Conservation (phyloP, 2,888 invertebrate genomes). For the Mythimna pallens region DNA sequence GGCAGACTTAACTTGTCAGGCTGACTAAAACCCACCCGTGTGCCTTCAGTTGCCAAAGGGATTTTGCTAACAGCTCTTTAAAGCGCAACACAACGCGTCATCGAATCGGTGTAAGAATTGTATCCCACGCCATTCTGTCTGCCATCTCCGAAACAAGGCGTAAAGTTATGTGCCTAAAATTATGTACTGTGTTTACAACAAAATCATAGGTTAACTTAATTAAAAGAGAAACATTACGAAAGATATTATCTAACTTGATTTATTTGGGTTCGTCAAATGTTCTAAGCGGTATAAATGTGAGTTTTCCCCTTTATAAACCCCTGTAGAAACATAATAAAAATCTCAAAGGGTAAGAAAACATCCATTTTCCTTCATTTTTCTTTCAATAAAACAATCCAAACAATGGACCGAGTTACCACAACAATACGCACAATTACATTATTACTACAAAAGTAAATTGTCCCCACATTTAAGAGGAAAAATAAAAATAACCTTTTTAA, state of each 20-base stretch:
- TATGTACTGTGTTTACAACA: background rate
- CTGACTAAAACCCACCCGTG: no score
- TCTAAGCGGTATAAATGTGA: background rate
- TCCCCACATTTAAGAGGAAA: background rate
- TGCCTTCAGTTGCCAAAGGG: no score
- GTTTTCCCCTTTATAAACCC: background rate
- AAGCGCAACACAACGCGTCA: no score
- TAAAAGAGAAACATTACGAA: background rate
- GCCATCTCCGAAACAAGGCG: background rate
- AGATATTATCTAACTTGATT: background rate
- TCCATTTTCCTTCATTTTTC: background rate
- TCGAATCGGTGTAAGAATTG: background rate
- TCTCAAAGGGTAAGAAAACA: background rate
- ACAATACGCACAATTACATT: background rate
- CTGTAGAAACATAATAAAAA: constrained; percentile 2
- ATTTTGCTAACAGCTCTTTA: no score
- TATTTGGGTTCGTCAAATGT: background rate
- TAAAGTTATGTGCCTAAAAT: background rate
- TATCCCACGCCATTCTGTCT: background rate
- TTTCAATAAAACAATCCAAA: background rate
- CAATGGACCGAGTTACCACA: no score
- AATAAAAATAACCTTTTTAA: background rate
- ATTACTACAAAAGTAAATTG: constrained; percentile 6
- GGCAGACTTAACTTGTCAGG: no score
- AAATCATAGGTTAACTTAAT: background rate